A percentile compares a stretch with the other conserved stretches of the same genome.
Evolutionary conservation across 53 echinoderm and acorn worm species (phyloP).

Genomic region (Stichopus horrens): DNA sequence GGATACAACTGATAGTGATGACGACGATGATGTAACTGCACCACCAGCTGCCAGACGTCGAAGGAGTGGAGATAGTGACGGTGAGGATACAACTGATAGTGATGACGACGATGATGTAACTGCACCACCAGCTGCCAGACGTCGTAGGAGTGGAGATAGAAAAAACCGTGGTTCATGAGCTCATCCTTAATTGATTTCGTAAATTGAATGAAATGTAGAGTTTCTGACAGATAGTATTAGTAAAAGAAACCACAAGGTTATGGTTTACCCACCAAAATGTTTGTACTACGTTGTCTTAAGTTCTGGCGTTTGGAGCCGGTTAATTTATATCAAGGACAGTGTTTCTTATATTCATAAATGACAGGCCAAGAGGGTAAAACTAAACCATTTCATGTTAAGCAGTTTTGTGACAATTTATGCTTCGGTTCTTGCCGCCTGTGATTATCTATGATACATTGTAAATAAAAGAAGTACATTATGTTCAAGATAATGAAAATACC

Average conservation of each 20-base stretch:
- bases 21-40: neutral
- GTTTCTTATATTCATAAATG: conserved; percentile 1
- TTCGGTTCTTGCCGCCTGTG: neutral
- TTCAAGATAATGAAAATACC: too few relatives aligned
- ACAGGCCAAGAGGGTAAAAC: neutral
- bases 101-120: neutral
- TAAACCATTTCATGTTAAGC: neutral
- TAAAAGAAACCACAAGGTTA: too few relatives aligned
- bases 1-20: neutral
- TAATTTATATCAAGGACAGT: neutral
- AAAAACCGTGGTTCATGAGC: neutral
- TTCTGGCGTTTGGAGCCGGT: neutral
- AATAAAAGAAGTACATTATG: neutral
- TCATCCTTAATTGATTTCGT: too few relatives aligned
- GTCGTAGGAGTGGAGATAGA: neutral
- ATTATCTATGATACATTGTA: neutral
- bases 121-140: neutral
- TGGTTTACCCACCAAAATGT: too few relatives aligned
- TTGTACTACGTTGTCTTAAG: neutral
- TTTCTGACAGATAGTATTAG: too few relatives aligned
- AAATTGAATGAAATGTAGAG: too few relatives aligned
- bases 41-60: neutral
- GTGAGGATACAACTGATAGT: neutral
- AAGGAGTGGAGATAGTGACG: neutral
- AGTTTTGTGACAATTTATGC: neutral